Percentiles rank a stretch among this genome's conserved stretches.
phyloP scores from a whole-genome alignment of 1,140 invertebrate genomes.

The Lordiphosa stackelbergi region DNA sequence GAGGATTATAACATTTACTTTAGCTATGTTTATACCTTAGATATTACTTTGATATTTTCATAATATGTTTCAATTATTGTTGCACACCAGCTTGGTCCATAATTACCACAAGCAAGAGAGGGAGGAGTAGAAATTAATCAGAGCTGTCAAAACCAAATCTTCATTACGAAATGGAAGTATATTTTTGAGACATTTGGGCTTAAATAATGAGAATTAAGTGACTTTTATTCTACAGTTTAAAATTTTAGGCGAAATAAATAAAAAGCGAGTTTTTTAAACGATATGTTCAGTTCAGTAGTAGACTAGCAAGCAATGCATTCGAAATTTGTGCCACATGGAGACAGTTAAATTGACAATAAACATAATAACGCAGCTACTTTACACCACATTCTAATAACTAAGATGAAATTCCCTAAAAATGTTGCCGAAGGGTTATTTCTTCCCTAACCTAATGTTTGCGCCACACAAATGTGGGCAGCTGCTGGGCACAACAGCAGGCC shows the following conservation, averaged over 20 bases:
- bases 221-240: too few species aligned
- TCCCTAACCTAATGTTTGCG: slow-evolving; percentile 34
- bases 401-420: slow-evolving; percentile 63
- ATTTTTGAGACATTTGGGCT: not conserved
- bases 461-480: slow-evolving; percentile 77
- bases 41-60: slow-evolving; percentile 30
- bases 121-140: slow-evolving; percentile 15
- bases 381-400: slow-evolving; percentile 38
- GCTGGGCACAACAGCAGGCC: slow-evolving; percentile 83
- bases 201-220: too few species aligned
- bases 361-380: slow-evolving; percentile 21
- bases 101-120: slow-evolving; percentile 60
- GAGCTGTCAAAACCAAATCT: not conserved
- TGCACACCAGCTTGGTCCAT: slow-evolving; percentile 63
- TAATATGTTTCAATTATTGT: slow-evolving; percentile 32
- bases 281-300: slow-evolving; percentile 60
- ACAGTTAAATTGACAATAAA: slow-evolving; percentile 24
- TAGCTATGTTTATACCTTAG: slow-evolving; percentile 31
- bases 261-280: slow-evolving; percentile 12
- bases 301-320: slow-evolving; percentile 48
- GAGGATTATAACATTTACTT: slow-evolving; percentile 34
- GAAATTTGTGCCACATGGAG: too few species aligned
- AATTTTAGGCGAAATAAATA: too few species aligned
- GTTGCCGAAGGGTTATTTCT: slow-evolving; percentile 33
- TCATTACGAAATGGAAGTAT: not conserved